Conservation (phyloP, 2,797 vertebrate species). For the Synaphobranchus kaupii region DNA sequence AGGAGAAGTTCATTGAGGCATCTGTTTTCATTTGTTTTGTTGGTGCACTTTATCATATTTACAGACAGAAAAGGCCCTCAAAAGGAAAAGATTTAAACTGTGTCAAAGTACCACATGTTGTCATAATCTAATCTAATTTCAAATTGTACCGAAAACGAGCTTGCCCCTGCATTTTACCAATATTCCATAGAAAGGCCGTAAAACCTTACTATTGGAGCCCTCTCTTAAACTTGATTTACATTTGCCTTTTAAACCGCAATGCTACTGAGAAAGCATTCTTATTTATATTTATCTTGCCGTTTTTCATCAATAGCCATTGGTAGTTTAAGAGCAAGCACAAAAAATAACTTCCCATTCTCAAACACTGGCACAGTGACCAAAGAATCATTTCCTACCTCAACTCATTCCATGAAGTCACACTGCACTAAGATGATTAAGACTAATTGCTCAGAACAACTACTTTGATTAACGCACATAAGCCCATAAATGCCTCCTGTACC, state of each 20-base stretch:
- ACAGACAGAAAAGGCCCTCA: background rate
- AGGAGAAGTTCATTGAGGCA: background rate
- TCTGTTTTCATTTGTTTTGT: conserved; percentile 21
- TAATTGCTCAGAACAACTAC: conserved; percentile 33
- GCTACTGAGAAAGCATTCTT: background rate
- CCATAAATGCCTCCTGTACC: conserved; percentile 38
- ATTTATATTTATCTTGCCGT: background rate
- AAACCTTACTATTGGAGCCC: background rate
- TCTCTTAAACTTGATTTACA: background rate
- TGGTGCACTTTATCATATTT: conserved; percentile 19
- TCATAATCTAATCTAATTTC: background rate
- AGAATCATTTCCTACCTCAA: conserved; percentile 7
- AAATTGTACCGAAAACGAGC: background rate
- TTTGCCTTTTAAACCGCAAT: background rate
- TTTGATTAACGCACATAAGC: conserved; percentile 36
- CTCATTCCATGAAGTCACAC: conserved; percentile 20
- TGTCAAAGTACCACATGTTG: background rate
- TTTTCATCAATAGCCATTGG: background rate
- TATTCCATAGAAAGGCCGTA: background rate
- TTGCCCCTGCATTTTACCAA: background rate
- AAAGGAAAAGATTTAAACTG: background rate
- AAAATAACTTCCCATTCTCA: background rate
- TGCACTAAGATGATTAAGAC: conserved; percentile 31
- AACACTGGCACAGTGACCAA: conserved; percentile 19
- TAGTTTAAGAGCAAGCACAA: background rate